Conservation (phyloP, 2,797 vertebrate species). For the Hippoglossus hippoglossus region DNA sequence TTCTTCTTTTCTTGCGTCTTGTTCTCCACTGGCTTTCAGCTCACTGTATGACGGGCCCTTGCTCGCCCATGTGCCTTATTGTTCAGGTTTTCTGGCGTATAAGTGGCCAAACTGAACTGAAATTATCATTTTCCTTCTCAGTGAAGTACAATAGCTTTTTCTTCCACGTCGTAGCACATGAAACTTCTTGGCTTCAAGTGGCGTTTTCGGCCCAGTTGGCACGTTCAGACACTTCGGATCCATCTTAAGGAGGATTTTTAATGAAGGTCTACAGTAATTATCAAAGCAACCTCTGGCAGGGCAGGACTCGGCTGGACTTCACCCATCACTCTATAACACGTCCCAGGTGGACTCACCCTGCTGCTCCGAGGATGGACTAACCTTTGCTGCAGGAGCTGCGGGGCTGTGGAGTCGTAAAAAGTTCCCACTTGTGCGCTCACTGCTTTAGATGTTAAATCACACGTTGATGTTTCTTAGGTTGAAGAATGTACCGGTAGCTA, state of each 20-base stretch:
- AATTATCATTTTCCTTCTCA: too few species aligned
- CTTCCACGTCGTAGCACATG: too few species aligned
- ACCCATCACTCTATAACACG: conserved; percentile 9
- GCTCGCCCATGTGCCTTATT: neutral
- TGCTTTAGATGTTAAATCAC: too few species aligned
- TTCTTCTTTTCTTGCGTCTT: too few species aligned
- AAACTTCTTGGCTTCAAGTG: too few species aligned
- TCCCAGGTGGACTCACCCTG: conserved; percentile 61
- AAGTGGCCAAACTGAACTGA: too few species aligned
- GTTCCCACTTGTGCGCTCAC: too few species aligned
- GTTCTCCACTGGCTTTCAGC: conserved; percentile 31
- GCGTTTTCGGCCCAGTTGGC: conserved; percentile 18
- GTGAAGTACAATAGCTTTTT: too few species aligned
- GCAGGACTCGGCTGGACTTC: conserved; percentile 26
- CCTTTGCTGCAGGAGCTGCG: neutral
- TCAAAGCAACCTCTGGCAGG: conserved; percentile 23
- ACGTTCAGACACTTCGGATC: conserved; percentile 17
- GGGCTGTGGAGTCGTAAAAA: too few species aligned
- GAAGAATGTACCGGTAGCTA: too few species aligned
- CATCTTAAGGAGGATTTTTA: conserved; percentile 25
- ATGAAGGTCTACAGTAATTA: conserved; percentile 61
- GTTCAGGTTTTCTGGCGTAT: too few species aligned
- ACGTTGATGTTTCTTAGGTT: too few species aligned
- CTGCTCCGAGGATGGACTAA: conserved; percentile 10
- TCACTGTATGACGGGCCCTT: conserved; percentile 7